A percentile compares a stretch with the other conserved stretches of the same genome.
Evolutionary conservation across 2,113 vertebrate genomes (phyloP).

Genomic region (Hoplias malabaricus): DNA sequence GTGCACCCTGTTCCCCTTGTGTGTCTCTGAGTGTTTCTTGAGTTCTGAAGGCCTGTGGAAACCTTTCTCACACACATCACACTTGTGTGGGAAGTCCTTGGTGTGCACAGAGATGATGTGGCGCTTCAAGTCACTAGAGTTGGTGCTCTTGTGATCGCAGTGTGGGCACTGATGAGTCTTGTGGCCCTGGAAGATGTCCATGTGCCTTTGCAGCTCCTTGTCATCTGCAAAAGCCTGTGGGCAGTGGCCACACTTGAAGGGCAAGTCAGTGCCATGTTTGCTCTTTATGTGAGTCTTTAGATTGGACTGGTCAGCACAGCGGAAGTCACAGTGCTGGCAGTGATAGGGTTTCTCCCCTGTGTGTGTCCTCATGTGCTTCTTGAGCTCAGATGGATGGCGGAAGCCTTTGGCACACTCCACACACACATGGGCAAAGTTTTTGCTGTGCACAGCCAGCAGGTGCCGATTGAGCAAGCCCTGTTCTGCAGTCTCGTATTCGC

Average conservation of each 20-base stretch:
- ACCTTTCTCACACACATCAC: slow-evolving; percentile 97
- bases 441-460: slow-evolving; percentile 94
- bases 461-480: slow-evolving; percentile 97
- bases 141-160: slow-evolving; percentile 99
- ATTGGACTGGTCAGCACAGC: slow-evolving; percentile 97
- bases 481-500: slow-evolving; percentile 96
- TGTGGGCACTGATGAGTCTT: slow-evolving; percentile 98
- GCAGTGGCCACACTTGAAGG: slow-evolving; percentile 95
- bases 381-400: slow-evolving; percentile 96
- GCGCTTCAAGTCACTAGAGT: slow-evolving; percentile 96
- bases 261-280: slow-evolving; percentile 91
- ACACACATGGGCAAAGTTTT: slow-evolving; percentile 96
- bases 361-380: slow-evolving; percentile 99
- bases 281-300: slow-evolving; percentile 99
- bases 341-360: slow-evolving; percentile 98
- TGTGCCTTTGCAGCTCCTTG: slow-evolving; percentile 89
- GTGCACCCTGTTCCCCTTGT: slow-evolving; percentile 96
- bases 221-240: slow-evolving; percentile 93
- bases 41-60: slow-evolving; percentile 97
- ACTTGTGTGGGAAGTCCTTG: slow-evolving; percentile 99
- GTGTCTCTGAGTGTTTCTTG: slow-evolving; percentile 95
- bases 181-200: slow-evolving; percentile 94
- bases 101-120: slow-evolving; percentile 99
- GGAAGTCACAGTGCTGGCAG: slow-evolving; percentile 94
- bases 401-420: slow-evolving; percentile 98